phyloP scores from a whole-genome alignment of 2,888 invertebrate species.

The Phoenoteleia sp. region DNA sequence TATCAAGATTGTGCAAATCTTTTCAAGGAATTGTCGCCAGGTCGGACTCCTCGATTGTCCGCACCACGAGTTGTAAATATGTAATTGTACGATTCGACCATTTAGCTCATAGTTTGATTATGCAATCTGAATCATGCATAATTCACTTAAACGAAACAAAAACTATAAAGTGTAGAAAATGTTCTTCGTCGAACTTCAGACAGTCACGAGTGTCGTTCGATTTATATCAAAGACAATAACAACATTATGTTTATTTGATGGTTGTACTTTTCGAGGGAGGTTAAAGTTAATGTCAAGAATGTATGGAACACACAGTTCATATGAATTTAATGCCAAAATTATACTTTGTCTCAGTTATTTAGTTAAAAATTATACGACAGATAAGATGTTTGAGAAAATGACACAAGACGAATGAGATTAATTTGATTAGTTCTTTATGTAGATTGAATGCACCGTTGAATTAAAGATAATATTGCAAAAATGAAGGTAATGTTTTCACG shows the following conservation, averaged over 20 bases:
- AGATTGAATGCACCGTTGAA: not conserved
- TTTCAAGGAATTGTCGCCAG: constrained; percentile 68
- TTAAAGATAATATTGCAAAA: too few relatives aligned
- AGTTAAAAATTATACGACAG: not conserved
- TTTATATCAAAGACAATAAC: constrained; percentile 64
- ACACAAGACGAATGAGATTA: not conserved
- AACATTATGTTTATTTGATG: constrained; percentile 1
- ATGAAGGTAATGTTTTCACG: too few relatives aligned
- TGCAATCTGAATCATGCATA: constrained; percentile 66
- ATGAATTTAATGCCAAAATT: not conserved
- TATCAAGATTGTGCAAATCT: constrained; percentile 66
- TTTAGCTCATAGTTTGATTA: constrained; percentile 65
- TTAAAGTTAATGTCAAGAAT: not conserved
- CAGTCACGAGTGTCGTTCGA: constrained; percentile 34
- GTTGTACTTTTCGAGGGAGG: not conserved
- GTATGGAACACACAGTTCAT: not conserved
- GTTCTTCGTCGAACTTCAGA: constrained; percentile 40
- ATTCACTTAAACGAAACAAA: constrained; percentile 59
- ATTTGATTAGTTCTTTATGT: not conserved
- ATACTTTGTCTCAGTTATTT: not conserved
- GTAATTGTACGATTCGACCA: constrained; percentile 67
- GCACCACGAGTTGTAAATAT: constrained; percentile 67
- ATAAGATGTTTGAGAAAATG: not conserved
- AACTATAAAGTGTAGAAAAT: constrained; percentile 57
- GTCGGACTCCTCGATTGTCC: constrained; percentile 46